These are phyloP conservation scores for Eurystomus glaucurus DNA, from an alignment of 2,797 vertebrate genomes.

Conservation along the genomic window DNA sequence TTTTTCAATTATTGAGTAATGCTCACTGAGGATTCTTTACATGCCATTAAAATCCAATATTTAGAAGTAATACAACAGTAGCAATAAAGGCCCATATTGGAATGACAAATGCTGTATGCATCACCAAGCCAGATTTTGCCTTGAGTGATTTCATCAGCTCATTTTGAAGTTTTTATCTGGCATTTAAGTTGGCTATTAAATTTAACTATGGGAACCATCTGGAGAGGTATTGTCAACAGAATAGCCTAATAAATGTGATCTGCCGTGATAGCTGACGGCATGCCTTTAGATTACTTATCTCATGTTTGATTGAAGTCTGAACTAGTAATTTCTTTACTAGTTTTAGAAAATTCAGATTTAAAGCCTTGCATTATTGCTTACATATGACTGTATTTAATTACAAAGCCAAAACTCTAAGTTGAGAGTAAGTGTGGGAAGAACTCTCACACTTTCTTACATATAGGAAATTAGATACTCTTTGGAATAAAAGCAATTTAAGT, in stretches of 20 bases:
- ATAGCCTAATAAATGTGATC: not conserved
- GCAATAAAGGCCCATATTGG: not conserved
- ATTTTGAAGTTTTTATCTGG: slow-evolving; percentile 18
- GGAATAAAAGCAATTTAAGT: not conserved
- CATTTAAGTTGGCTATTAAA: slow-evolving; percentile 24
- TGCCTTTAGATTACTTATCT: not conserved
- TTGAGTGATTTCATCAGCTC: not conserved
- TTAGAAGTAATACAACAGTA: not conserved
- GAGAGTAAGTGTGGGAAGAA: not conserved
- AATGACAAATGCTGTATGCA: not conserved
- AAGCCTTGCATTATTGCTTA: not conserved
- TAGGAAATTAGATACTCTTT: not conserved
- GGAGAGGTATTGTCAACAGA: not conserved
- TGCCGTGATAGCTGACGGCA: not conserved
- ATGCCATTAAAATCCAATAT: not conserved
- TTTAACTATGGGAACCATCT: not conserved
- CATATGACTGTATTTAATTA: not conserved
- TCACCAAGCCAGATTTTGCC: not conserved
- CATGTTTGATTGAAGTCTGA: not conserved
- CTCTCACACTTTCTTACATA: not conserved
- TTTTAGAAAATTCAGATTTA: not conserved
- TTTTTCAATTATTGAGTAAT: not conserved
- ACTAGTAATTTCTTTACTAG: not conserved
- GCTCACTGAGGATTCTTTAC: not conserved
- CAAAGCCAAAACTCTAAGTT: not conserved